Evolutionary conservation across 2,113 vertebrate genomes (phyloP).

Genomic region (Laterallus jamaicensis): DNA sequence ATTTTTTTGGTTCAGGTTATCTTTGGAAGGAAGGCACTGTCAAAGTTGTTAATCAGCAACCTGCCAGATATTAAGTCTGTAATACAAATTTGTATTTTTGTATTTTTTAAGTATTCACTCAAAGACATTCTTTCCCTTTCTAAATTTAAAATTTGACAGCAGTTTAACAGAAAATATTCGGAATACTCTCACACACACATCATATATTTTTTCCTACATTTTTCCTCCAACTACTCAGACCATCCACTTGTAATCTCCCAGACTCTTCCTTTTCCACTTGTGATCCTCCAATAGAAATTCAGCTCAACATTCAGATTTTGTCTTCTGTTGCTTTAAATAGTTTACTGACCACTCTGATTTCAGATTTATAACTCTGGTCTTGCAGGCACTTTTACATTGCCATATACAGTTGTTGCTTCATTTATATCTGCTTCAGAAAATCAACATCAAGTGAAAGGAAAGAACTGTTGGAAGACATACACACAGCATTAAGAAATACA

Average conservation of each 20-base stretch:
- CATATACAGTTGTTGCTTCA: not conserved
- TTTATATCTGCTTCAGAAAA: not conserved
- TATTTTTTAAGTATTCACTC: not conserved
- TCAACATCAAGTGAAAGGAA: not conserved
- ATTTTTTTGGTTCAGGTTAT: constrained; percentile 9
- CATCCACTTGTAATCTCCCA: not conserved
- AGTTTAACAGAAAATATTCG: constrained; percentile 9
- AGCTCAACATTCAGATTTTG: not conserved
- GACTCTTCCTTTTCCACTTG: not conserved
- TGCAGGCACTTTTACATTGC: not conserved
- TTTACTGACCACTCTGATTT: not conserved
- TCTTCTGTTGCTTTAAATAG: not conserved
- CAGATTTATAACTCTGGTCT: not conserved
- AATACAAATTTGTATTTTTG: not conserved
- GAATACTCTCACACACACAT: not conserved
- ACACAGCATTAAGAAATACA: not conserved
- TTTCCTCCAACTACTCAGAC: not conserved
- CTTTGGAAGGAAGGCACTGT: not conserved
- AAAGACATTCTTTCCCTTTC: constrained; percentile 1
- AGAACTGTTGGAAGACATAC: not conserved
- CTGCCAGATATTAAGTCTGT: not conserved
- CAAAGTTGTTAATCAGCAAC: not conserved
- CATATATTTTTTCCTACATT: not conserved
- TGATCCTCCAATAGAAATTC: not conserved
- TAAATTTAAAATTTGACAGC: constrained; percentile 18